These are phyloP conservation scores for Hydrophis major DNA, from an alignment of 2,797 vertebrate genomes.

Conservation along the genomic window DNA sequence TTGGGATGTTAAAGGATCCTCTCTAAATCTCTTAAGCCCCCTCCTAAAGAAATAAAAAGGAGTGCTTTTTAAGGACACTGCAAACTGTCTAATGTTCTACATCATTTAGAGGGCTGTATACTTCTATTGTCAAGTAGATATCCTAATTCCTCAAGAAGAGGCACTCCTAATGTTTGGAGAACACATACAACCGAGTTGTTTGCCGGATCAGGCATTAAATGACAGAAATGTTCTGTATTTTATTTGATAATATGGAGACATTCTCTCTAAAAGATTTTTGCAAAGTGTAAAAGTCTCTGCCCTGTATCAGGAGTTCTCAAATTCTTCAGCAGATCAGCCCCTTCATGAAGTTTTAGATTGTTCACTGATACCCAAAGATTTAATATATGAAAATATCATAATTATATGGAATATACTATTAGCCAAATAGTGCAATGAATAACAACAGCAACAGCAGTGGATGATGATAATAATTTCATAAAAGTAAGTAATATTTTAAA, in stretches of 20 bases:
- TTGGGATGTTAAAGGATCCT: conserved; percentile 10
- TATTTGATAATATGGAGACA: not conserved
- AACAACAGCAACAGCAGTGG: not conserved
- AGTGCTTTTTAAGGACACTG: conserved; percentile 3
- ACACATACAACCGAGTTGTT: conserved; percentile 16
- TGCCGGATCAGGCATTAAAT: not conserved
- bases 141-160: conserved; percentile 1
- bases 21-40: not conserved
- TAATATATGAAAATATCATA: not conserved
- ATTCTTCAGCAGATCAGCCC: not conserved
- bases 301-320: not conserved
- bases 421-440: not conserved
- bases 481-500: not conserved
- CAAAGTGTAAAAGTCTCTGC: not conserved
- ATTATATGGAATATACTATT: not conserved
- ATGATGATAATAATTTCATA: not conserved
- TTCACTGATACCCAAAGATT: not conserved
- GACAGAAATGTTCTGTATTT: not conserved
- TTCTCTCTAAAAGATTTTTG: not conserved
- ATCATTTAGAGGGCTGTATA: conserved; percentile 13
- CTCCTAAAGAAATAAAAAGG: conserved; percentile 19
- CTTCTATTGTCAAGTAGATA: conserved; percentile 4
- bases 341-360: not conserved
- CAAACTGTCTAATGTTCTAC: conserved; percentile 29
- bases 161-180: not conserved